Base-by-base conservation (phyloP, 2,113 vertebrate species). In the Brachyhypopomus gauderio region DNA sequence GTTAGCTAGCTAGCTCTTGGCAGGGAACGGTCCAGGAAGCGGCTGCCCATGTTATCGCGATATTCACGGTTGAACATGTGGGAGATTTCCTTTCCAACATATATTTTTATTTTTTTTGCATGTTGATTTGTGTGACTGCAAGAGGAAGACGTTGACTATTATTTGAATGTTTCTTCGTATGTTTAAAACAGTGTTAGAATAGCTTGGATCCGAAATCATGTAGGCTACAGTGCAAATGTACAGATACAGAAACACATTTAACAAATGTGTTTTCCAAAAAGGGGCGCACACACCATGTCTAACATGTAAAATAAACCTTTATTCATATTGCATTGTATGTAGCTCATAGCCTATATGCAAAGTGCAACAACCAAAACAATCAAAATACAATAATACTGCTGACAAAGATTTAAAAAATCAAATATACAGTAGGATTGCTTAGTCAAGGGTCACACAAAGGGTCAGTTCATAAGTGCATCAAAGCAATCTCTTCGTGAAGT, bases 401-500 rank as follows among this genome's bases (percentile, higher is more conserved):
- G 5, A 48, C 19, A 5, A 66, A 4, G 52, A 30, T 67, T 36
- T 17, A 78, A 70, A 8, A n/a, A 17, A 3, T 1, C 60, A 72
- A 30, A 72, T 41, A 59, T 11, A 7, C 2, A 23, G 9, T 59
- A n/a, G 56, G 19, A 59, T 5, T 59, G 20, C 19, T 59, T 8
- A 59, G 56, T 22, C n/a, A n/a, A 59, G 20, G 17, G 56, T 22
- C 23, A 52, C 45, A 52, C 45, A 52, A 0, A 11, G 45, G 45
- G 9, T 14, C 45, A 52, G 45, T 52, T 52, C 45, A 59, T 20
- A 80, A 2, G 14, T 56, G 59, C 30, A 64, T 64, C 16, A 71
- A 81, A 77, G 80, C 74, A 0, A 56, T 73, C 19, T 85, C 75
- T 7, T 83, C 64, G 0, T 89, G 88, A 0, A 86, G 85, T 2